phyloP scores from a whole-genome alignment of 1,140 invertebrate genomes.

The Diuraphis noxia region DNA sequence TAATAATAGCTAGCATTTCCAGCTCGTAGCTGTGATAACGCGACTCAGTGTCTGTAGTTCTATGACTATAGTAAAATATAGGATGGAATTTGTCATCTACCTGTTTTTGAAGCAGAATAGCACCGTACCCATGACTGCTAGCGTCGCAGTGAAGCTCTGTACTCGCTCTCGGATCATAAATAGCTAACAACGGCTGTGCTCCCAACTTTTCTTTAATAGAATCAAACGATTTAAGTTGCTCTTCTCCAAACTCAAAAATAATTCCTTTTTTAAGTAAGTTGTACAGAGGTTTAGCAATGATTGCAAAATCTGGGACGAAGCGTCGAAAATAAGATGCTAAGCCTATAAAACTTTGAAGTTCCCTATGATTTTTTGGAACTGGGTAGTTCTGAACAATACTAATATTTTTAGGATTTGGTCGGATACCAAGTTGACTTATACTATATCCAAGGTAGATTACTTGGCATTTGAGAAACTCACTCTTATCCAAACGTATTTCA shows the following conservation, averaged over 20 bases:
- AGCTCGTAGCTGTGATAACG: neutral
- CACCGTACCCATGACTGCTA: neutral
- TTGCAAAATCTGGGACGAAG: conserved; percentile 1
- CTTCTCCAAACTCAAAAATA: neutral
- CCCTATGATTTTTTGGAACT: neutral
- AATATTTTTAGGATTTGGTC: conserved; percentile 17
- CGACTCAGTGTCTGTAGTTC: neutral
- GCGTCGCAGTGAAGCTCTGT: conserved; percentile 56
- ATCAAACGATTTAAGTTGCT: neutral
- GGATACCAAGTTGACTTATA: neutral
- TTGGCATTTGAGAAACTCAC: neutral
- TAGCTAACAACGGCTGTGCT: neutral
- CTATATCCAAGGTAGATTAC: neutral
- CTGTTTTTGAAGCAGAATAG: neutral
- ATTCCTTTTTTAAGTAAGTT: neutral
- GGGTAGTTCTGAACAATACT: neutral
- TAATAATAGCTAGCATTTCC: conserved; percentile 10
- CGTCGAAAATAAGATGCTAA: conserved; percentile 23
- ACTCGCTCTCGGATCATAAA: neutral
- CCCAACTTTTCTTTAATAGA: conserved; percentile 23
- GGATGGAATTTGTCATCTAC: neutral
- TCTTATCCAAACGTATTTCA: conserved; percentile 11
- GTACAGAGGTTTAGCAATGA: neutral
- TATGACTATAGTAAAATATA: conserved; percentile 25
- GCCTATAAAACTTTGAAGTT: neutral